A percentile compares a stretch with the other conserved stretches of the same genome.
phyloP scores from a whole-genome alignment of 2,888 invertebrate species.

The Phymatocera aterrima region DNA sequence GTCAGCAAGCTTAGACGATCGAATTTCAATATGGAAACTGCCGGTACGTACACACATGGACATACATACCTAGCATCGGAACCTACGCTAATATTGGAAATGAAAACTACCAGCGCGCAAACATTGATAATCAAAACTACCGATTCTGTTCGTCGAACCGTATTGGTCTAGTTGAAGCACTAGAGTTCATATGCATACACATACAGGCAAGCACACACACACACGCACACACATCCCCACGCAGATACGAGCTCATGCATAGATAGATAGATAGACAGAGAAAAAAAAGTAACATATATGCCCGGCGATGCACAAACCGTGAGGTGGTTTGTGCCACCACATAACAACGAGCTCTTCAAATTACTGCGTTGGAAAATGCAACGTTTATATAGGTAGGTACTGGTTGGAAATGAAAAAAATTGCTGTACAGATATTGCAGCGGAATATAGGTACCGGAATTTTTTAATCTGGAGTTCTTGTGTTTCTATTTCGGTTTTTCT shows the following conservation, averaged over 20 bases:
- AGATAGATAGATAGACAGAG: not conserved
- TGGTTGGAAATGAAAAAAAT: not conserved
- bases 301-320: not conserved
- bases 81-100: slow-evolving; percentile 16
- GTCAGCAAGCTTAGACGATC: slow-evolving; percentile 11
- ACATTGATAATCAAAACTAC: slow-evolving; percentile 33
- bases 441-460: not conserved
- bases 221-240: not conserved
- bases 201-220: not conserved
- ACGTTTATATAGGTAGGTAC: no score
- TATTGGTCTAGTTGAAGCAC: slow-evolving; percentile 4
- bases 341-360: slow-evolving; percentile 3
- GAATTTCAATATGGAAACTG: slow-evolving; percentile 15
- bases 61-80: no score
- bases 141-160: slow-evolving; percentile 8
- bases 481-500: no score
- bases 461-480: no score
- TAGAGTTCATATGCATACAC: not conserved
- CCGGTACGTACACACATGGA: no score
- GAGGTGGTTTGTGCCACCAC: not conserved
- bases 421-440: not conserved
- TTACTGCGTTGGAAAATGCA: slow-evolving; percentile 19
- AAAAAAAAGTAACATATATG: not conserved
- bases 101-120: slow-evolving; percentile 28
- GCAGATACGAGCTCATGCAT: not conserved